phyloP scores from a whole-genome alignment of 2,888 invertebrate species.

The Serrognathus titanus region DNA sequence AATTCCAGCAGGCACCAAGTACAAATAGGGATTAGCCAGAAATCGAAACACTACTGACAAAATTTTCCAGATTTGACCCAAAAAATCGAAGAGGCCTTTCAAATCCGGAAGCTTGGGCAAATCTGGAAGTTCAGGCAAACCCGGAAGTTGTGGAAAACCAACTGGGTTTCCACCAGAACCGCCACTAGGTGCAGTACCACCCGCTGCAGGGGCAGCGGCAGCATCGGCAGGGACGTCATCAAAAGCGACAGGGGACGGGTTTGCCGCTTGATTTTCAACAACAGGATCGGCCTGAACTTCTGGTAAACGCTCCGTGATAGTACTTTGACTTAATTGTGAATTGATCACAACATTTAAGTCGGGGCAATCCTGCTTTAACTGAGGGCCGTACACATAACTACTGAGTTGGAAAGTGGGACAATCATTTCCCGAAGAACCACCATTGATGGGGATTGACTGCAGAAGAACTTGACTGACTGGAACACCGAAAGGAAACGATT shows the following conservation, averaged over 20 bases:
- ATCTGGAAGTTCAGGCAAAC: conserved; percentile 32
- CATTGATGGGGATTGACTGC: conserved; percentile 9
- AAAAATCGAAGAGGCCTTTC: conserved; percentile 37
- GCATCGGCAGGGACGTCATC: conserved; percentile 13
- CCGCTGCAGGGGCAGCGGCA: conserved; percentile 12
- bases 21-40: conserved; percentile 49
- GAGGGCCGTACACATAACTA: conserved; percentile 23
- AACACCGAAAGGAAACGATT: background rate
- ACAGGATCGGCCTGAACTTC: conserved; percentile 44
- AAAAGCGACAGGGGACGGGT: conserved; percentile 43
- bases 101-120: conserved; percentile 32
- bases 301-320: conserved; percentile 12
- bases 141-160: conserved; percentile 19
- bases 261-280: conserved; percentile 37
- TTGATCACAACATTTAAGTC: conserved; percentile 69
- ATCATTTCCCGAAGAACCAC: conserved; percentile 3
- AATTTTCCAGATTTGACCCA: conserved; percentile 14
- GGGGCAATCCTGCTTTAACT: conserved; percentile 53
- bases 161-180: conserved; percentile 16
- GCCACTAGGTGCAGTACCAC: conserved; percentile 5
- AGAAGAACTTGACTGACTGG: conserved; percentile 15
- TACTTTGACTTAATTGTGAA: conserved; percentile 62
- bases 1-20: conserved; percentile 61
- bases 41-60: conserved; percentile 14
- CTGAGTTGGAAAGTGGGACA: conserved; percentile 57